phyloP scores from a whole-genome alignment of 1,140 invertebrate genomes.

The Trachymyrmex septentrionalis region DNA sequence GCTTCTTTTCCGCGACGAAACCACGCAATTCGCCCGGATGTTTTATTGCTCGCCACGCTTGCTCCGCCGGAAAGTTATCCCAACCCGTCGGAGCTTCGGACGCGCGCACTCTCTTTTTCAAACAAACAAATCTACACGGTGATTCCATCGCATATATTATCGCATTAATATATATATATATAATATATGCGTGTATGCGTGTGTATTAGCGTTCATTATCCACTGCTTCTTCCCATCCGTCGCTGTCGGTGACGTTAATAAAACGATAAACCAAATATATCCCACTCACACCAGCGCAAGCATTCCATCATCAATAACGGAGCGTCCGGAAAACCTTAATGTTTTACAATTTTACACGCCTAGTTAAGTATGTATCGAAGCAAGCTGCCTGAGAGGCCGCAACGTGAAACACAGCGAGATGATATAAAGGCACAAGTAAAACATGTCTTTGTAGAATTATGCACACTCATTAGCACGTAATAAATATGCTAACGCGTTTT shows the following conservation, averaged over 20 bases:
- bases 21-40: conserved; percentile 50
- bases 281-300: background rate
- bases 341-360: conserved; percentile 69
- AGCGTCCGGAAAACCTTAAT: conserved; percentile 46
- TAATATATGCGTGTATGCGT: no score
- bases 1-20: conserved; percentile 44
- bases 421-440: conserved; percentile 65
- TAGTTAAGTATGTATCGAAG: conserved; percentile 68
- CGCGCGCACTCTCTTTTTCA: background rate
- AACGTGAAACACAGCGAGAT: conserved; percentile 44
- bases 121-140: background rate
- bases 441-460: conserved; percentile 73
- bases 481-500: conserved; percentile 69
- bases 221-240: background rate
- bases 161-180: no score
- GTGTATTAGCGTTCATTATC: conserved; percentile 5
- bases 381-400: conserved; percentile 50
- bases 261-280: conserved; percentile 29
- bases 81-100: background rate
- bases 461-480: conserved; percentile 74
- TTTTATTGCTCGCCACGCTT: conserved; percentile 30
- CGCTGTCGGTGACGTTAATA: conserved; percentile 24
- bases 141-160: background rate
- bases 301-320: conserved; percentile 58
- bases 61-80: conserved; percentile 43